Conservation (phyloP, 1,140 invertebrate species). For the Drosophila pallidifrons region DNA sequence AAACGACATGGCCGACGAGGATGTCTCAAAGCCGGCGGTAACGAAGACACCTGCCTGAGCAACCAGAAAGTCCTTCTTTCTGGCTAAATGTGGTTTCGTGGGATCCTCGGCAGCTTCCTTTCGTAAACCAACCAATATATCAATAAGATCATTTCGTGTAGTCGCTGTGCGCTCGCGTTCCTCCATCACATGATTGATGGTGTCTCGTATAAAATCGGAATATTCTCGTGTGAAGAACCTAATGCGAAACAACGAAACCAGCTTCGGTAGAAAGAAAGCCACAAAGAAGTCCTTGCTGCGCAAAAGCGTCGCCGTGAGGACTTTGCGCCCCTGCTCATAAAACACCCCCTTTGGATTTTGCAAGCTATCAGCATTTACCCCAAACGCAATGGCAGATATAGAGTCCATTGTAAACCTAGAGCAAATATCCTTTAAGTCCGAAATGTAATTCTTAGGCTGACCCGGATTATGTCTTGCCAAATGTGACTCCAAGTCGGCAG, state of each 20-base stretch:
- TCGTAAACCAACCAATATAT: constrained; percentile 84
- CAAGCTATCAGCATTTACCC: constrained; percentile 87
- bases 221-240: constrained; percentile 63
- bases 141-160: constrained; percentile 85
- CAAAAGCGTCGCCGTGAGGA: neutral
- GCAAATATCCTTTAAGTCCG: constrained; percentile 85
- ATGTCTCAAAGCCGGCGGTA: constrained; percentile 92
- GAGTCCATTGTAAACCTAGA: constrained; percentile 87
- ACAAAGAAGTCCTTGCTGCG: constrained; percentile 80
- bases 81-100: constrained; percentile 71
- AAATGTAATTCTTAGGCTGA: constrained; percentile 14
- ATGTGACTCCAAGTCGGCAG: constrained; percentile 52
- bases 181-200: constrained; percentile 78
- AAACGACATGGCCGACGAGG: constrained; percentile 89
- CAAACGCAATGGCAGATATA: constrained; percentile 87
- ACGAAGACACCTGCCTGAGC: constrained; percentile 90
- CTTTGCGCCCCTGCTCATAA: constrained; percentile 72
- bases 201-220: constrained; percentile 69
- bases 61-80: constrained; percentile 86
- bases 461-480: constrained; percentile 27
- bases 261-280: constrained; percentile 85
- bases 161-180: constrained; percentile 70
- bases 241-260: constrained; percentile 55
- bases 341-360: constrained; percentile 85
- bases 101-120: constrained; percentile 58